Base-by-base conservation (phyloP, 2,113 vertebrate genomes). In the Pogonocichla stellata region DNA sequence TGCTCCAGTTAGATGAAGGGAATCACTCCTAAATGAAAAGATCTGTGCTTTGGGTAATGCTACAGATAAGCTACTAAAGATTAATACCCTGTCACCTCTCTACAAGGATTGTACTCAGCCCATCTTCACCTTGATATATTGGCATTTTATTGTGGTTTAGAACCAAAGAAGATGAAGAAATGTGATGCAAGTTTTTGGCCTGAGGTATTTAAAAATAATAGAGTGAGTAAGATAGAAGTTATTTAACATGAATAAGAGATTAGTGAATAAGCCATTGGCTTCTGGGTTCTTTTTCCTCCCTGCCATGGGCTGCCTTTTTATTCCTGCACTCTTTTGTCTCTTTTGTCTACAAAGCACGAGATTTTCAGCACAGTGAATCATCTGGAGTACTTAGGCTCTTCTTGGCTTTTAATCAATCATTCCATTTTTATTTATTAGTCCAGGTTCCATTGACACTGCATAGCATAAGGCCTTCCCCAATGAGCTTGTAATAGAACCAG, bases 401-500 rank as follows among this genome's bases (percentile, higher is more conserved):
- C 43, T 47, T 92, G 51, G 88, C 50, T 95, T 88, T 87, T 94
- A 93, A 94, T 96, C 88, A 88, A 58, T 93, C 88, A 92, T 65
- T 10, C n/a, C n/a, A 82, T 93, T 95, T 93, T 61, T 93, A 85
- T 85, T 87, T 90, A 75, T 92, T 90, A 94, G 78, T 61, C 45
- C 45, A 20, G 73, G 69, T 94, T 84, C 56, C 45, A 62, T 36
- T 79, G 87, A 38, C 40, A 56, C 14, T 43, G 33, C 28, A 31
- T 22, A 71, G n/a, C 57, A 62, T 13, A 60, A 72, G n/a, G 57
- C 53, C 48, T 71, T 84, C 56, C 34, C 65, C 90, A 89, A 34
- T 28, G 43, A 84, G 65, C 36, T 64, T 56, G 65, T 48, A 90
- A 80, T 51, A 67, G 77, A 93, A 78, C 64, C 47, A 50, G 82